Evolutionary conservation across 2,113 vertebrate species (phyloP), one percentile per base, ranked within the genome.

Genomic region (Carlito syrichta): DNA sequence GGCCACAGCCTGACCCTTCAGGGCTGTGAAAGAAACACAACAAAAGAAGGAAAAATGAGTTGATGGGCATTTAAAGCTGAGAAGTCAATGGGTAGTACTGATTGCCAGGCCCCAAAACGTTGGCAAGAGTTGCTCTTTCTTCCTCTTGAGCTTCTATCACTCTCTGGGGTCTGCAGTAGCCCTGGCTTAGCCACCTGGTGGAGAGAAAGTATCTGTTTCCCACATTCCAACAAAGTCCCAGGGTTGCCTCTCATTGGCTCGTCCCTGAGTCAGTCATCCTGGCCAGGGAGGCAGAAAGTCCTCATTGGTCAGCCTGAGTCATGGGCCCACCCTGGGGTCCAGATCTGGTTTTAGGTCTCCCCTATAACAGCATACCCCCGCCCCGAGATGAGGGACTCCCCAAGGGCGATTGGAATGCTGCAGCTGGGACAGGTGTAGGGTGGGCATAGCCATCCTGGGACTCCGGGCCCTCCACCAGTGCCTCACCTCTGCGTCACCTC

Each of bases 41-140:
- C 22, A 6, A 48, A 27, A 43, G 43, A 54, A 40, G 35, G n/a
- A 0, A 43, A 35, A 56, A 60, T 66, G 48, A 43, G 5, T 1
- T 2, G 1, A 12, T 5, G 8, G 20, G 43, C 5, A 0, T 0
- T 0, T 27, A 8, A 40, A 35, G 71, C 35, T 2, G 0, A 4
- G 8, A 58, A 8, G 6, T 27, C 43, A 20, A 11, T 20, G 17
- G 1, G 13, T 2, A 8, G 60, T 63, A 9, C 38, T 79, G 50
- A 12, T 56, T 52, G 83, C 19, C 0, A 3, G 43, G 32, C 5
- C 43, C 58, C 8, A 6, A 27, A 32, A 17, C 12, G 9, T 43
- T 8, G 19, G 22, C 48, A 25, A 35, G n/a, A 73, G 14, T 16
- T 2, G 3, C 13, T 11, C 2, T 23, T 30, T 60, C 35, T 35